These are phyloP conservation scores for Halictus ligatus DNA, from an alignment of 2,888 invertebrate genomes.

Conservation along the genomic window DNA sequence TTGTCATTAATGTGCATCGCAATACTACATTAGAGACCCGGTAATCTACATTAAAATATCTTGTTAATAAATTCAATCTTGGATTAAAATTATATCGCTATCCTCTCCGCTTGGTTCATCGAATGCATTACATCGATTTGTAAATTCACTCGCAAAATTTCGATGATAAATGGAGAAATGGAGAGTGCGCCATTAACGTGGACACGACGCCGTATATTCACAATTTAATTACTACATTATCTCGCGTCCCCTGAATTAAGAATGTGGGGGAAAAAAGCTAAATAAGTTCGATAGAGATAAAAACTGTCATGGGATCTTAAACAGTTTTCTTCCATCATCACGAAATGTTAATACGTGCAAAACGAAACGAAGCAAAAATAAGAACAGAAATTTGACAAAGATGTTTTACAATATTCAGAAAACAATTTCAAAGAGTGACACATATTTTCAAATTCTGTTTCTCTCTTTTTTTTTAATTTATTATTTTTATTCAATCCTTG, in stretches of 20 bases:
- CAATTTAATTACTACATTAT: background rate
- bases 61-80: conserved; percentile 39
- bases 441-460: background rate
- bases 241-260: background rate
- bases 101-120: conserved; percentile 16
- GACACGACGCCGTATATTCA: background rate
- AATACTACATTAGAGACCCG: background rate
- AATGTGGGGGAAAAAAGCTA: background rate
- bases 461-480: background rate
- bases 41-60: conserved; percentile 48
- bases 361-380: too few species aligned
- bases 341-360: background rate
- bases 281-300: background rate
- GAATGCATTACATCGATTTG: conserved; percentile 25
- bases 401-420: too few species aligned
- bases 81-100: conserved; percentile 39
- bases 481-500: background rate
- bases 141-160: conserved; percentile 26
- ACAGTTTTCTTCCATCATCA: background rate
- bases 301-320: background rate
- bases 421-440: background rate
- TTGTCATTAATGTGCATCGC: conserved; percentile 6
- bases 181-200: background rate
- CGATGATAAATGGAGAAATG: background rate
- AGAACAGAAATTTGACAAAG: too few species aligned